A percentile compares a stretch with the other conserved stretches of the same genome.
phyloP scores from a whole-genome alignment of 2,113 vertebrate genomes.

The Stomatorhinus ivindoensis region DNA sequence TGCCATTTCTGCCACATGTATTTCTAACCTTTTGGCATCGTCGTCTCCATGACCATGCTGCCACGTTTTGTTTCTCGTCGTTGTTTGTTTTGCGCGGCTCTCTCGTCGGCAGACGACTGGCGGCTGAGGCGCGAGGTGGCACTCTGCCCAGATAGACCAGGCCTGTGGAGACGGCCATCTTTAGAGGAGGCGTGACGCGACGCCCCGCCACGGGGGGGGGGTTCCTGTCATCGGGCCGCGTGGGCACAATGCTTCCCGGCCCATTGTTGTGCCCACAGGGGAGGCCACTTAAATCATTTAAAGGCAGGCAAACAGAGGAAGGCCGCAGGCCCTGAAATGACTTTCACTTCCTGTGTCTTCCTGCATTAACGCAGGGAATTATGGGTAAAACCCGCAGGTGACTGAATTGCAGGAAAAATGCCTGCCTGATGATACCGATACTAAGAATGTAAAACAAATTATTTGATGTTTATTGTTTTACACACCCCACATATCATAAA shows the following conservation, averaged over 20 bases:
- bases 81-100: background rate
- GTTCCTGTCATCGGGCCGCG: background rate
- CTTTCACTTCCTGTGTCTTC: constrained; percentile 66
- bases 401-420: background rate
- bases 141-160: background rate
- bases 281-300: constrained; percentile 71
- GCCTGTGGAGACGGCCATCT: background rate
- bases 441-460: background rate
- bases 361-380: constrained; percentile 63
- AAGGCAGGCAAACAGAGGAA: constrained; percentile 66
- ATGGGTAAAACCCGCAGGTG: constrained; percentile 53
- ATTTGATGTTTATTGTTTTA: background rate
- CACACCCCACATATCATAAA: background rate
- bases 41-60: background rate
- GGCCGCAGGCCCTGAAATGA: constrained; percentile 50
- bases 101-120: background rate
- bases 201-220: background rate
- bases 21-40: background rate
- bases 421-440: background rate
- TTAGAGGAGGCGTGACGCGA: background rate
- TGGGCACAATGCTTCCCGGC: constrained; percentile 52
- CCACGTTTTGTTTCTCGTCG: background rate
- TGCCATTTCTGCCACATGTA: background rate
- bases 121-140: background rate
- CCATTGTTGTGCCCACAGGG: constrained; percentile 60